A percentile compares a stretch with the other conserved stretches of the same genome.
These are phyloP conservation scores for Aleadryas rufinucha DNA, from an alignment of 2,113 vertebrate species.

Conservation along the genomic window DNA sequence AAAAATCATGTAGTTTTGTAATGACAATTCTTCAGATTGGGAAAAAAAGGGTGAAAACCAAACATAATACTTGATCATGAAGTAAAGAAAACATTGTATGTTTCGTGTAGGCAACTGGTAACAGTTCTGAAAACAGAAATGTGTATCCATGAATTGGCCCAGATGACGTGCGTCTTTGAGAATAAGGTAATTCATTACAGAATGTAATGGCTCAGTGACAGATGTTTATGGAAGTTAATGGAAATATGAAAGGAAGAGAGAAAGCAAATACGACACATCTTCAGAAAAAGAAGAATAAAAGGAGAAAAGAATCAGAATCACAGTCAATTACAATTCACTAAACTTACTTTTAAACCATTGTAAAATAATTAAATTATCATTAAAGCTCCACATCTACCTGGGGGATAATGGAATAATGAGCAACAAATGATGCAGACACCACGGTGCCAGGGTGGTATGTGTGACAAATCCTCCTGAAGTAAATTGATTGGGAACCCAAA, in stretches of 20 bases:
- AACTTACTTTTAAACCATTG: not conserved
- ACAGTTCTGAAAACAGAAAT: not conserved
- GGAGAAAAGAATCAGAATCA: not conserved
- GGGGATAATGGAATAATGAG: not conserved
- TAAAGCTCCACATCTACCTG: not conserved
- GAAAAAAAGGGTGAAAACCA: not conserved
- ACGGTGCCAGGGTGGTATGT: not conserved
- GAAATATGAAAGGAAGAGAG: not conserved
- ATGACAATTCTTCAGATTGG: not conserved
- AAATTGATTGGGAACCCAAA: not conserved
- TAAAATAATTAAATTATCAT: slow-evolving; percentile 9
- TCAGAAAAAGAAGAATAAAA: not conserved
- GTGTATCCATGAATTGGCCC: not conserved
- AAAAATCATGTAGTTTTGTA: not conserved
- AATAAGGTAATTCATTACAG: not conserved
- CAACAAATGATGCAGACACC: not conserved
- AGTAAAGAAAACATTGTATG: not conserved
- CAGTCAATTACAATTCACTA: not conserved
- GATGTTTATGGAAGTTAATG: not conserved
- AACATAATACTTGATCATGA: not conserved
- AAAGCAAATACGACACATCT: not conserved
- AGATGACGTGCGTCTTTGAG: not conserved
- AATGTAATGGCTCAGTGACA: not conserved
- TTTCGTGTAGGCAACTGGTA: not conserved
- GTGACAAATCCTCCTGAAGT: not conserved